Conservation (phyloP, 2,113 vertebrate genomes). For the Guaruba guarouba region DNA sequence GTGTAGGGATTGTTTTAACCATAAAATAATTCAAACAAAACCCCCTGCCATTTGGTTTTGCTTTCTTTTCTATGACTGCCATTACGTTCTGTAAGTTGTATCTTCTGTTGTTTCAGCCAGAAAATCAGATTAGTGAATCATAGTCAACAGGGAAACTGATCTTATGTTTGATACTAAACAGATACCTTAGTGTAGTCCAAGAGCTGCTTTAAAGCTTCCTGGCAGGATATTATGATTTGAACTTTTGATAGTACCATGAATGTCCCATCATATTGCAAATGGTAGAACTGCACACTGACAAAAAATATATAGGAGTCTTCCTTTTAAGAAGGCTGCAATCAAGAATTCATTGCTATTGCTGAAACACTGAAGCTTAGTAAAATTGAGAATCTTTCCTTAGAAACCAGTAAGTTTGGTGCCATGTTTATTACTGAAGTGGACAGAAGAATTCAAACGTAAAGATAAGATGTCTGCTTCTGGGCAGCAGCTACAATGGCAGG, state of each 20-base stretch:
- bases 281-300: background rate
- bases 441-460: background rate
- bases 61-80: background rate
- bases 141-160: background rate
- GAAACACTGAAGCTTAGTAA: background rate
- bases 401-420: background rate
- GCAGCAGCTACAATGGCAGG: background rate
- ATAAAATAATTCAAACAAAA: background rate
- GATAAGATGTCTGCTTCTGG: fast-evolving
- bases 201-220: background rate
- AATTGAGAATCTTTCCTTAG: background rate
- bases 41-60: background rate
- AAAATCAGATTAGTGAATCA: background rate
- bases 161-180: background rate
- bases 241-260: background rate
- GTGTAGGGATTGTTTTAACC: background rate
- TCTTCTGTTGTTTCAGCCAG: background rate
- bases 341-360: background rate
- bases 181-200: background rate
- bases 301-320: background rate
- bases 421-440: background rate
- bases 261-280: background rate
- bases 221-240: background rate
- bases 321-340: background rate
- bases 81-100: background rate